These are phyloP conservation scores for Matsumurasca onukii DNA, from an alignment of 1,140 invertebrate species.

Conservation along the genomic window DNA sequence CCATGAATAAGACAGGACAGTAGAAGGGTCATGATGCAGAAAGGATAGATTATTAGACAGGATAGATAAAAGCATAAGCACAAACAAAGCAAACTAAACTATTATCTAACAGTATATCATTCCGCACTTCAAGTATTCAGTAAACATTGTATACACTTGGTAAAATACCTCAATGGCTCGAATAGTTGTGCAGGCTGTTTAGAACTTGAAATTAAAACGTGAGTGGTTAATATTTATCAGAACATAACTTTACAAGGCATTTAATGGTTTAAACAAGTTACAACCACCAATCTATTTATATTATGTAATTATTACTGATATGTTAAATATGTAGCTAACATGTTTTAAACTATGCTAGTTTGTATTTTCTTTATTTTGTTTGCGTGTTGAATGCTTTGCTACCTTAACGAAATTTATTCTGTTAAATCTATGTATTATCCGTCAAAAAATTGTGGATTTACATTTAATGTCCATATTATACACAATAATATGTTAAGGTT, in stretches of 20 bases:
- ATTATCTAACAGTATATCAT: too few species aligned
- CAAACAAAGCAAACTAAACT: slow-evolving; percentile 14
- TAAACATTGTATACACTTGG: background rate
- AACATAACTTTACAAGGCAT: background rate
- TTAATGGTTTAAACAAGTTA: background rate
- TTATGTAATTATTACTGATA: too few species aligned
- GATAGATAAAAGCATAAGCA: slow-evolving; percentile 3
- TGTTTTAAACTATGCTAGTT: too few species aligned
- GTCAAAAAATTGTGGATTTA: too few species aligned
- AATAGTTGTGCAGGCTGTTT: background rate
- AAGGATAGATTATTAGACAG: slow-evolving; percentile 12
- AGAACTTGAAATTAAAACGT: background rate
- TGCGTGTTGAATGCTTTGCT: too few species aligned
- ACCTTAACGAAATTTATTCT: too few species aligned
- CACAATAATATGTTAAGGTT: too few species aligned
- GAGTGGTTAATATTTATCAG: background rate
- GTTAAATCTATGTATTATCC: too few species aligned
- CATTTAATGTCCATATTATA: too few species aligned
- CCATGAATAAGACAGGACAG: background rate
- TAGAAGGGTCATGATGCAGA: slow-evolving; percentile 17
- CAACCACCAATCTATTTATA: too few species aligned
- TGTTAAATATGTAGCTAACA: too few species aligned
- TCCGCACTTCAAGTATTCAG: background rate
- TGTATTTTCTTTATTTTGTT: too few species aligned
- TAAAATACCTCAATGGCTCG: background rate